Base-by-base conservation (phyloP, 1,140 invertebrate genomes). In the Anastrepha obliqua region DNA sequence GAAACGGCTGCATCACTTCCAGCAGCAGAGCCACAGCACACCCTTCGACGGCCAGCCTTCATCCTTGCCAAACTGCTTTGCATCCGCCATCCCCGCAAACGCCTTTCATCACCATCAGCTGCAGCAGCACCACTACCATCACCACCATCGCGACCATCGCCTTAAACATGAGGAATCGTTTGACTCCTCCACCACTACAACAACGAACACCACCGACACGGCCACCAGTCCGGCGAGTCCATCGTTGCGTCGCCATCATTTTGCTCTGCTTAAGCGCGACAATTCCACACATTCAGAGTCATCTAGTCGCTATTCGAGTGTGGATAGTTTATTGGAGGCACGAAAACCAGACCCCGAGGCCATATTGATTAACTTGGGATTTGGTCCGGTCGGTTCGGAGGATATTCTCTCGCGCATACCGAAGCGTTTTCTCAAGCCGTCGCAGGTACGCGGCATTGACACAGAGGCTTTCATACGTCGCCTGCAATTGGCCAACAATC, bases 271-370 rank as follows among this genome's bases (percentile, higher is more conserved):
- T 86, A 92, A 92, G 3, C 94, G 95, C 17, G 95, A 96, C 89
- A 94, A 94, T n/a, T 96, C 95, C 17, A 90, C 95, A 62, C 95
- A 96, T 89, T 96, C 95, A 39, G 95, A 96, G 89, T 95, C 95
- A 51, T 95, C 95, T 55, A 96, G 96, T 89, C 95, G 95, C 85
- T 96, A 95, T 88, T 96, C 96, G 85, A 96, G 96, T 90, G 95
- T 96, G 17, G 96, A 96, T 91, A 96, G 95, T 88, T 91, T 96
- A 87, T 91, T 97, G 88, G 96, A 96, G 89, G 91, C 95, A 0
- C 93, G 96, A 74, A 95, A 94, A 88, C 95, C 95, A 0, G 96
- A 97, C 93, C 96, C 96, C 2, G 96, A 96, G 92, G 95, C 96
- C 55, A 95, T 96, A 87, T 91, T 97, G 17, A 91, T 96, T 7